Evolutionary conservation across 2,113 vertebrate genomes (phyloP).

Genomic region (Cyprinodon brontotheroides): DNA sequence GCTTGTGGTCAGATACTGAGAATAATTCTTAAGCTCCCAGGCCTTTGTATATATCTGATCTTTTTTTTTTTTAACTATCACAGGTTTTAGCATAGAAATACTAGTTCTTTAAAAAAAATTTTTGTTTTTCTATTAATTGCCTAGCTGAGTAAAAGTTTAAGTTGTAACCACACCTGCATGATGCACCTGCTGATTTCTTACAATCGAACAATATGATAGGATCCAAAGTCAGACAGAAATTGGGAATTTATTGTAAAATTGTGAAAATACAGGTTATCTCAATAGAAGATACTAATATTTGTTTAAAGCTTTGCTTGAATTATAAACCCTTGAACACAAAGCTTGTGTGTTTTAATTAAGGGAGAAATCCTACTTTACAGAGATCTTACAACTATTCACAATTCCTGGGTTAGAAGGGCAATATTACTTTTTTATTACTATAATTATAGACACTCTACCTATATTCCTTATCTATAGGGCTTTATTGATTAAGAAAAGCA

Average conservation of each 20-base stretch:
- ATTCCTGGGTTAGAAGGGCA: background rate
- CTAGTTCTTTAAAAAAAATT: no score
- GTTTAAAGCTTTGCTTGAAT: constrained; percentile 41
- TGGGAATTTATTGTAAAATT: background rate
- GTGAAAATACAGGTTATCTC: constrained; percentile 9
- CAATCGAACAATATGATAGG: background rate
- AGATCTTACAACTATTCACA: background rate
- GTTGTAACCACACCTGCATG: no score
- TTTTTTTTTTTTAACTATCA: no score
- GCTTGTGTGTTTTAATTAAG: constrained; percentile 8
- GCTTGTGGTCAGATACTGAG: no score
- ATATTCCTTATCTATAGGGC: constrained; percentile 6
- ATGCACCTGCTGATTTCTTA: background rate
- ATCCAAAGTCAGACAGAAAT: background rate
- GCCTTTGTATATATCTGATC: no score
- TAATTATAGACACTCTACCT: background rate
- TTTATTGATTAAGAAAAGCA: background rate
- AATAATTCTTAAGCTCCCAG: no score
- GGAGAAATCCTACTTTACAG: background rate
- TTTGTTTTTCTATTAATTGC: no score
- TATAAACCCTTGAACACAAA: constrained; percentile 26
- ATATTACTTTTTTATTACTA: background rate
- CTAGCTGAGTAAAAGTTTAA: no score
- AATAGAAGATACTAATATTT: constrained; percentile 54
- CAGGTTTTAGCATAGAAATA: no score